Base-by-base conservation (phyloP, 2,113 vertebrate species). In the Mus pahari region DNA sequence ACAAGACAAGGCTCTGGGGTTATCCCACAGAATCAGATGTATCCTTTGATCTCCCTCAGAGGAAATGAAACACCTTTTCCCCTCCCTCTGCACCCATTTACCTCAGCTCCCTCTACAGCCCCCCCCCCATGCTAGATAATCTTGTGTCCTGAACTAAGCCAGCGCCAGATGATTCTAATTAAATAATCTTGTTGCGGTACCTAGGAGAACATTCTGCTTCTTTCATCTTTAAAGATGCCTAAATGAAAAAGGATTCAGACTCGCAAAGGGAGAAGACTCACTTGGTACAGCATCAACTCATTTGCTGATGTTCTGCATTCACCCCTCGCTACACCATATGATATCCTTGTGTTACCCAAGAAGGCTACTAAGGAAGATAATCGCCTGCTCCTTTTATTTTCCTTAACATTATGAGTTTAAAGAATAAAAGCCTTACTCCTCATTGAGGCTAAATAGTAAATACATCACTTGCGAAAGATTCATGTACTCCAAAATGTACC, bases 151-250 rank as follows among this genome's bases (percentile, higher is more conserved):
- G 96, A 81, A 86, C 97, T 98, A 97, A 97, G 94, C 97, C 92
- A 62, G 66, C 36, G 93, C 73, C 96, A 97, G 97, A 97, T 97
- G 97, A 97, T 94, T 89, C 86, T 97, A 97, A 97, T 97, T 97
- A 92, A 95, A 97, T 97, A 92, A 97, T 97, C 94, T 95, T 89
- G 84, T 94, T 95, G 92, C 86, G 77, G 95, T 90, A 88, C 86
- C 91, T 86, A 97, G 89, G 89, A 92, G 90, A 90, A 64, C 94
- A 68, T 88, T 94, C 74, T 96, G 55, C 62, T 93, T 91, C 97
- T 97, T 97, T 98, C 96, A 98, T 97, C 97, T 98, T 96, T 91
- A 79, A 93, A 95, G 91, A 95, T 93, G 55, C 78, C 58, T 97
- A 94, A 87, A 88, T 96, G 95, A 97, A 97, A 97, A 89, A 94